Base-by-base conservation (phyloP, 2,113 vertebrate species). In the Scopus umbretta region DNA sequence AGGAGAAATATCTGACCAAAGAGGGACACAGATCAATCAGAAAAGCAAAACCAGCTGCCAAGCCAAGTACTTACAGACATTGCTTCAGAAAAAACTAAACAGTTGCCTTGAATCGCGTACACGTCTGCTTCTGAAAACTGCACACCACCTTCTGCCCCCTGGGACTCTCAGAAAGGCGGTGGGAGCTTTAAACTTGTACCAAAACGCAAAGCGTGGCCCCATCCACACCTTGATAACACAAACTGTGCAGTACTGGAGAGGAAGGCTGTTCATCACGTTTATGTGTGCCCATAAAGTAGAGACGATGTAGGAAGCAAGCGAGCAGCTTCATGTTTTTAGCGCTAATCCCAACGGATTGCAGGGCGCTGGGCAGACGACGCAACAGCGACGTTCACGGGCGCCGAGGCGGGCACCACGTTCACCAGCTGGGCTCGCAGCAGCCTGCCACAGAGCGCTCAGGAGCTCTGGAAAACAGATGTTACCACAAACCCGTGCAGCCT, bases 381-480 rank as follows among this genome's bases (percentile, higher is more conserved):
- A 15, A 38, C 82, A 82, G 42, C 4, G 0, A 16, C 11, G 43
- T 74, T 73, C n/a, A 42, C 53, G 52, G 78, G 40, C 66, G 47
- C 67, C 45, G 71, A 56, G 87, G 30, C 29, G 34, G 40, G 52
- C 43, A 30, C 1, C 11, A 36, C 3, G 20, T 26, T 91, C 71
- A 32, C 50, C 79, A 80, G 82, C 79, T 80, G 72, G 50, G 71
- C 81, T 85, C 88, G 61, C 40, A 45, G 45, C 55, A n/a, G 36
- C 58, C 52, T 52, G 80, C 49, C 81, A 79, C 36, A 65, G 40
- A 16, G 66, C 6, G 2, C 63, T 80, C 3, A 1, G 38, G 49
- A 93, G 63, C 63, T 90, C 38, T 78, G 29, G 45, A 76, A 66
- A 86, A 83, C 78, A 76, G 82, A 90, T 19, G 38, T 68, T 95